Percentiles rank a stretch among this genome's conserved stretches.
Evolutionary conservation across 2,888 invertebrate species (phyloP).

Genomic region (Drosophila tripunctata): DNA sequence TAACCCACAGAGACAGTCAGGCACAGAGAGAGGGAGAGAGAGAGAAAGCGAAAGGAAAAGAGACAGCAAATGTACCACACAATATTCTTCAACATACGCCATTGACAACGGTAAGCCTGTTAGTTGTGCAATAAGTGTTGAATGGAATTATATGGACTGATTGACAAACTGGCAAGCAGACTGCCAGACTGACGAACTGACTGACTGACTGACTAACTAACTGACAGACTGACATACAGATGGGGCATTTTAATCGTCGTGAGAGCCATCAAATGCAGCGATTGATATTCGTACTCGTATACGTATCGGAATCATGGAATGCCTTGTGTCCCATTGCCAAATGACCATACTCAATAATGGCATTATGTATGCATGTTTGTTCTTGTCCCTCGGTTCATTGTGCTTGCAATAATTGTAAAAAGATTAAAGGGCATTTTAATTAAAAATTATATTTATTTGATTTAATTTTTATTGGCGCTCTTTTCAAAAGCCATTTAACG

Average conservation of each 20-base stretch:
- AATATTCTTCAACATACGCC: not conserved
- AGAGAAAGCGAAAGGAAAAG: not conserved
- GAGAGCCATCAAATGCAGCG: constrained; percentile 15
- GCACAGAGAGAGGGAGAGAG: not conserved
- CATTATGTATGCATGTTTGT: constrained; percentile 8
- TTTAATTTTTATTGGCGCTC: constrained; percentile 77
- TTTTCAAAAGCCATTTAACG: constrained; percentile 75
- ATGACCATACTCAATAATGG: constrained; percentile 20
- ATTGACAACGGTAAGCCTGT: constrained; percentile 4
- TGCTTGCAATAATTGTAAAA: constrained; percentile 69
- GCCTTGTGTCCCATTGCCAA: constrained; percentile 2
- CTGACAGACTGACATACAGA: constrained; percentile 16
- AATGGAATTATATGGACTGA: not conserved
- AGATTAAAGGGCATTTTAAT: constrained; percentile 76
- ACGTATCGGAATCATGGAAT: constrained; percentile 11
- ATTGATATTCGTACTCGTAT: not conserved
- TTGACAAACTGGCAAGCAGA: not conserved
- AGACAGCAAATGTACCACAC: too few species aligned
- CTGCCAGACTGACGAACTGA: not conserved
- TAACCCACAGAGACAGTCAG: not conserved
- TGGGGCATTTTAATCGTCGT: constrained; percentile 12
- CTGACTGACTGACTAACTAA: constrained; percentile 1
- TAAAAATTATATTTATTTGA: constrained; percentile 78
- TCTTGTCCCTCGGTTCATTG: constrained; percentile 27
- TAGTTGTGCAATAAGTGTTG: constrained; percentile 17